Evolutionary conservation across 2,113 vertebrate genomes (phyloP).

Genomic region (Lampris megalopsis): DNA sequence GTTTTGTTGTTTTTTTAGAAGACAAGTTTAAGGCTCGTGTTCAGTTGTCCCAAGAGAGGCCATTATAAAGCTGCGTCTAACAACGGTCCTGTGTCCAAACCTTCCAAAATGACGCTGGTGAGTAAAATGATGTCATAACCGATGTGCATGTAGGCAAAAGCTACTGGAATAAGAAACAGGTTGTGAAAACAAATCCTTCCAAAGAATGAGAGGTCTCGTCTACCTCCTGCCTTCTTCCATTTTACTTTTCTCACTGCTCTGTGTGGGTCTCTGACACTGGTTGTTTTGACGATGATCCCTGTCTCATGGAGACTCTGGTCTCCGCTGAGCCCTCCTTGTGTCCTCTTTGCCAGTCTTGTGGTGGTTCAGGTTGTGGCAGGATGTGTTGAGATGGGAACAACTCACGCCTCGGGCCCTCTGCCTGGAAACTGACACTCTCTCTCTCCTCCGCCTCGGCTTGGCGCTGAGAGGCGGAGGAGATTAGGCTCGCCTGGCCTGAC

Average conservation of each 20-base stretch:
- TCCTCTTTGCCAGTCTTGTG: slow-evolving; percentile 2
- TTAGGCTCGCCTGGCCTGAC: slow-evolving; percentile 52
- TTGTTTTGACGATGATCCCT: slow-evolving; percentile 38
- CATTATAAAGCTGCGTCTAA: too few relatives aligned
- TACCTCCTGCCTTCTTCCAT: slow-evolving; percentile 5
- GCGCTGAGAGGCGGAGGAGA: slow-evolving; percentile 43
- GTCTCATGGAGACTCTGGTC: slow-evolving; percentile 12
- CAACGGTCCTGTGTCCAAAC: too few relatives aligned
- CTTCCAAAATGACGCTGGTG: too few relatives aligned
- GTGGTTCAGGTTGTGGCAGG: slow-evolving; percentile 16
- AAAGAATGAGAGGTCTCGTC: slow-evolving; percentile 18
- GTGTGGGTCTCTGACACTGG: slow-evolving; percentile 20
- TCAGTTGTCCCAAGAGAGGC: too few relatives aligned
- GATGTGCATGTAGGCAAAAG: too few relatives aligned
- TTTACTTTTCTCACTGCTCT: slow-evolving; percentile 2
- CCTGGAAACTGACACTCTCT: slow-evolving; percentile 33
- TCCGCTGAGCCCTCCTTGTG: slow-evolving; percentile 12
- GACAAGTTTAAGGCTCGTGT: too few relatives aligned
- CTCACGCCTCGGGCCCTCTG: slow-evolving; percentile 27
- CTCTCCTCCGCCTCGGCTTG: slow-evolving; percentile 6
- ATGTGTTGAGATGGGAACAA: slow-evolving; percentile 27
- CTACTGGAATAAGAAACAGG: too few relatives aligned
- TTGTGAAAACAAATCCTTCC: too few relatives aligned
- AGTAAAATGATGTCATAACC: too few relatives aligned
- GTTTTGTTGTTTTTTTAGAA: too few relatives aligned